These are phyloP conservation scores for Drosophila paucipuncta DNA, from an alignment of 2,888 invertebrate species.

Conservation along the genomic window DNA sequence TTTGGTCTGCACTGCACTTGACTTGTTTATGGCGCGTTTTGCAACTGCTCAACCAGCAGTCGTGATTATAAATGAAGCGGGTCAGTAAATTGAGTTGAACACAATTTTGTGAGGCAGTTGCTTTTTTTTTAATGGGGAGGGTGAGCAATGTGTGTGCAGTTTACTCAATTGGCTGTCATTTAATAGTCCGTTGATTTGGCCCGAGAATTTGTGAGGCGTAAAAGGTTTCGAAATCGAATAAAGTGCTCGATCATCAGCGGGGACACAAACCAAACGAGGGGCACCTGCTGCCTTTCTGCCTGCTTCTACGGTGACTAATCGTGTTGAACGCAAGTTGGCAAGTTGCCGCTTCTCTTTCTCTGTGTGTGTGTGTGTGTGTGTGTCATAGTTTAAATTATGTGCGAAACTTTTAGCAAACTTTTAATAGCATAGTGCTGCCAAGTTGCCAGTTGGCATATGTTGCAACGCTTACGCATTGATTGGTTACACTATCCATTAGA, in stretches of 20 bases:
- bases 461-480: constrained; percentile 66
- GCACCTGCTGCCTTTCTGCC: constrained; percentile 22
- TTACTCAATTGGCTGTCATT: constrained; percentile 37
- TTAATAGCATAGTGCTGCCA: constrained; percentile 70
- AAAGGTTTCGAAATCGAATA: constrained; percentile 28
- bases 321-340: constrained; percentile 37
- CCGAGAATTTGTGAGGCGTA: constrained; percentile 9
- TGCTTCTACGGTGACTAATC: constrained; percentile 59
- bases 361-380: background rate
- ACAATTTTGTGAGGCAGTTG: constrained; percentile 29
- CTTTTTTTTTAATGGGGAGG: background rate
- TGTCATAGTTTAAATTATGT: constrained; percentile 79
- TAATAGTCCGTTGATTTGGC: constrained; percentile 9
- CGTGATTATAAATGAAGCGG: constrained; percentile 55
- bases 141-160: background rate
- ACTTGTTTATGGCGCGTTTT: constrained; percentile 12
- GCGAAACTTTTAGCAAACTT: constrained; percentile 74
- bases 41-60: background rate
- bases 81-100: constrained; percentile 26
- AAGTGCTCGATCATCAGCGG: constrained; percentile 64
- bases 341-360: constrained; percentile 22
- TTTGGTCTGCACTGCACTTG: background rate
- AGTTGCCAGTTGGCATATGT: constrained; percentile 51
- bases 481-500: constrained; percentile 67
- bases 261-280: constrained; percentile 2